phyloP scores from a whole-genome alignment of 2,888 invertebrate genomes.

The Stenolophus ochropezus region DNA sequence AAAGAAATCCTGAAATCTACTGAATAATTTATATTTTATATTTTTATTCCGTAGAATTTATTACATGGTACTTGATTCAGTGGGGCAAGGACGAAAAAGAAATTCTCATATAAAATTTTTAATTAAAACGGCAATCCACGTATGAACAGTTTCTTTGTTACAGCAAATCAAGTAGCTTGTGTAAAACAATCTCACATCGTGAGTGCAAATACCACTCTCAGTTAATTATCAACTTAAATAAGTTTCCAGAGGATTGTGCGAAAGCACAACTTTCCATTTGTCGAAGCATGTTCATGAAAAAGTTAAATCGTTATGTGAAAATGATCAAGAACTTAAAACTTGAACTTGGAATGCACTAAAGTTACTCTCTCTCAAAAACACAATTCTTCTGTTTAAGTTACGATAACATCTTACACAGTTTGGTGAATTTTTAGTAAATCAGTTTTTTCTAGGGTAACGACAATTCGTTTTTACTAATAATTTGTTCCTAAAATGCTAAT shows the following conservation, averaged over 20 bases:
- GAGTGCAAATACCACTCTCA: neutral
- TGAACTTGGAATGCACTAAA: constrained; percentile 9
- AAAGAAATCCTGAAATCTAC: neutral
- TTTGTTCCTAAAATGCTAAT: too few species aligned
- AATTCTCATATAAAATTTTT: constrained; percentile 46
- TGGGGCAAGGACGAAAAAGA: neutral
- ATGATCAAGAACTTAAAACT: constrained; percentile 29
- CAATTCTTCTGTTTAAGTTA: neutral
- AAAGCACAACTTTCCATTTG: constrained; percentile 36
- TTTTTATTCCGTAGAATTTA: neutral
- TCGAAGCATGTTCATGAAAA: constrained; percentile 19
- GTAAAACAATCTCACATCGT: constrained; percentile 18
- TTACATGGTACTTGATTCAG: neutral
- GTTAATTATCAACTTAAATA: constrained; percentile 50
- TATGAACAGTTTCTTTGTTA: constrained; percentile 50
- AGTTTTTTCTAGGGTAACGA: too few species aligned
- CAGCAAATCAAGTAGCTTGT: constrained; percentile 11
- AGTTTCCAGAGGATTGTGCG: constrained; percentile 6
- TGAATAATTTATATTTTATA: constrained; percentile 4
- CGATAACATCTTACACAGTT: too few species aligned
- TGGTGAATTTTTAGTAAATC: too few species aligned
- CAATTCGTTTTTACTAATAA: too few species aligned
- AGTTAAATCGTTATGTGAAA: constrained; percentile 49
- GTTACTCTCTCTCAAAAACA: neutral
- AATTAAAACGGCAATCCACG: constrained; percentile 50